A percentile compares a stretch with the other conserved stretches of the same genome.
Conservation (phyloP, 2,888 invertebrate genomes). For the Meteorus colon region DNA sequence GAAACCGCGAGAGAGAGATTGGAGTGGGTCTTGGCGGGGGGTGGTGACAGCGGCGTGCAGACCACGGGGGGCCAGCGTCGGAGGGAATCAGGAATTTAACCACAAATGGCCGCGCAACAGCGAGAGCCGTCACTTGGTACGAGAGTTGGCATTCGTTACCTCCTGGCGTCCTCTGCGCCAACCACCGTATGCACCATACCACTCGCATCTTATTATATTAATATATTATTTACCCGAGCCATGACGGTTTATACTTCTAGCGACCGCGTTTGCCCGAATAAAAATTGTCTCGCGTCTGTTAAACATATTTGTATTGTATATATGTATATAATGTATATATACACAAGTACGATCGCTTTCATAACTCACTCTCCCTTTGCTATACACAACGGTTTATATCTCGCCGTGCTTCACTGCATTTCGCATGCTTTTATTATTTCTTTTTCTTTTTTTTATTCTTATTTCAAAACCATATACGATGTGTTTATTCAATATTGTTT, state of each 20-base stretch:
- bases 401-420: neutral
- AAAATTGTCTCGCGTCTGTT: conserved; percentile 61
- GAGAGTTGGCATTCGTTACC: conserved; percentile 72
- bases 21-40: conserved; percentile 73
- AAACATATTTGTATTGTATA: neutral
- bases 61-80: conserved; percentile 76
- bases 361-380: conserved; percentile 24
- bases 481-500: neutral
- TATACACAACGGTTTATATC: neutral
- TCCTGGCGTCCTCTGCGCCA: conserved; percentile 71
- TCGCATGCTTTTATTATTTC: neutral
- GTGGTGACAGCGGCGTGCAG: conserved; percentile 70
- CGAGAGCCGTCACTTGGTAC: conserved; percentile 72
- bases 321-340: neutral
- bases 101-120: conserved; percentile 72
- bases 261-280: conserved; percentile 55
- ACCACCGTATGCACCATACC: conserved; percentile 54
- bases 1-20: conserved; percentile 38
- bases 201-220: conserved; percentile 70
- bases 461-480: neutral
- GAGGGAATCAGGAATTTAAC: conserved; percentile 76
- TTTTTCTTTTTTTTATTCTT: neutral
- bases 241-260: conserved; percentile 40
- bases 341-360: conserved; percentile 19
- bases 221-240: conserved; percentile 71